A percentile compares a stretch with the other conserved stretches of the same genome.
Evolutionary conservation across 2,113 vertebrate species (phyloP).

Genomic region (Melanerpes aurifrons): DNA sequence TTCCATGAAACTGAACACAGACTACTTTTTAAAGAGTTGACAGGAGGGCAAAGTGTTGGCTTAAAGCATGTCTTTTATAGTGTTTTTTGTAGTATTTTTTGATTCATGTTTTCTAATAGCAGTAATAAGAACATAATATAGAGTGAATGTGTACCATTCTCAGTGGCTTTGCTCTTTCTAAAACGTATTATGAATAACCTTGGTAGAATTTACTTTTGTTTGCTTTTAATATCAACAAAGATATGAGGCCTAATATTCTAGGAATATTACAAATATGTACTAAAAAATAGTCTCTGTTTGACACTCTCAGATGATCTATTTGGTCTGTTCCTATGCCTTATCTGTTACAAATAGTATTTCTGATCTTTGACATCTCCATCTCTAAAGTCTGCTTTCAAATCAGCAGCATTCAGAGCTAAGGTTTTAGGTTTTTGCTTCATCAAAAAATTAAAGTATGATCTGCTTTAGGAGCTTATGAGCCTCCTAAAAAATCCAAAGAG

Average conservation of each 20-base stretch:
- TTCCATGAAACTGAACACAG: background rate
- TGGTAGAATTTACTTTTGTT: background rate
- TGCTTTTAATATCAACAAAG: background rate
- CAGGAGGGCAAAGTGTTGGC: background rate
- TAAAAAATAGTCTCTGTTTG: background rate
- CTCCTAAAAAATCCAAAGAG: background rate
- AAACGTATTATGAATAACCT: background rate
- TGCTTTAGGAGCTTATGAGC: background rate
- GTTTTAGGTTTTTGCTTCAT: background rate
- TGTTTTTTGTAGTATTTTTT: background rate
- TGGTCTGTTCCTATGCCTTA: background rate
- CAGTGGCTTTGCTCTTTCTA: background rate
- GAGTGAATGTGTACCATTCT: background rate
- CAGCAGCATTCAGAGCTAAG: background rate
- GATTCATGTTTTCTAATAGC: background rate
- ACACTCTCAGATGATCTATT: background rate
- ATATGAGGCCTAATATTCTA: background rate
- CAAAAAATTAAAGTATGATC: fast-evolving
- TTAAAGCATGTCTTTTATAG: background rate
- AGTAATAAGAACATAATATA: background rate
- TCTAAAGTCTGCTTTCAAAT: background rate
- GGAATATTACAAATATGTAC: background rate
- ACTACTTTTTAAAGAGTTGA: background rate
- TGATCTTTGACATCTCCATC: background rate
- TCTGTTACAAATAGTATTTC: background rate